These are phyloP conservation scores for Anthopleura sola DNA, from an alignment of 64 coral and sea anemone species.

Conservation along the genomic window DNA sequence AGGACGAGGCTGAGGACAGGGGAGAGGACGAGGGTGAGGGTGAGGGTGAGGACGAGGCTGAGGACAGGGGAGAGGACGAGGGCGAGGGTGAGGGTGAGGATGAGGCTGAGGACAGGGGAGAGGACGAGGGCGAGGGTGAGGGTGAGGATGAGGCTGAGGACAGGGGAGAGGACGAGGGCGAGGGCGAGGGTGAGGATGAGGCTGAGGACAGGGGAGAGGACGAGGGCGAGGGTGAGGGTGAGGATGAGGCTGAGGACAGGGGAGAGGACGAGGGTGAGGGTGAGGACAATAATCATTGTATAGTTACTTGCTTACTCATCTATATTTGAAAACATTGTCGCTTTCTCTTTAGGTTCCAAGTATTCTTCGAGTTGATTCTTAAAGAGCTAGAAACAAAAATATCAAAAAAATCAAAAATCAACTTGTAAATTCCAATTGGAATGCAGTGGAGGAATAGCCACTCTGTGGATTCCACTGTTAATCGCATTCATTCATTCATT, in stretches of 20 bases:
- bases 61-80: too few relatives aligned
- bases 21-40: not conserved
- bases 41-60: too few relatives aligned
- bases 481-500: too few relatives aligned
- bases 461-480: too few relatives aligned
- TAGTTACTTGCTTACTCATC: constrained; percentile 59
- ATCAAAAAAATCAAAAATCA: not conserved
- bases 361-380: constrained; percentile 64
- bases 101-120: not conserved
- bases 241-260: not conserved
- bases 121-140: not conserved
- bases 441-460: too few relatives aligned
- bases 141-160: too few relatives aligned
- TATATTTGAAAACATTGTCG: constrained; percentile 72
- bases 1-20: too few relatives aligned
- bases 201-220: too few relatives aligned
- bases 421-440: too few relatives aligned
- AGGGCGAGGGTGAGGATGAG: not conserved
- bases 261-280: not conserved
- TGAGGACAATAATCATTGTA: too few relatives aligned
- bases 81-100: not conserved
- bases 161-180: not conserved
- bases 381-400: constrained; percentile 58
- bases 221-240: too few relatives aligned
- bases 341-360: constrained; percentile 73